Percentiles rank a stretch among this genome's conserved stretches.
These are phyloP conservation scores for Gymnothorax reevesii DNA, from an alignment of 2,797 vertebrate genomes.

Conservation along the genomic window DNA sequence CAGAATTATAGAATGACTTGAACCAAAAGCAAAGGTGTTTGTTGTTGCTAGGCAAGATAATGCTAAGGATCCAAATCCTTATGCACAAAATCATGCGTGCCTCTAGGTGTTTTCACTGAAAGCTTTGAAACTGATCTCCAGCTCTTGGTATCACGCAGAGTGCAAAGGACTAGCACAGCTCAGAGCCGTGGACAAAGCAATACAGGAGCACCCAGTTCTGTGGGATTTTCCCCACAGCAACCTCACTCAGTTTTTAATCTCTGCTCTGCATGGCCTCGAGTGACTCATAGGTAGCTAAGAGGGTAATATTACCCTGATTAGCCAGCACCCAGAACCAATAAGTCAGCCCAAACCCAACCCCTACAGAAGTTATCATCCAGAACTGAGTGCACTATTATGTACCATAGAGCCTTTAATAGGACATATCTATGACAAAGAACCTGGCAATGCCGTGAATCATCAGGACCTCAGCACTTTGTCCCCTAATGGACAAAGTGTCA, in stretches of 20 bases:
- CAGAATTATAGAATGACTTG: not conserved
- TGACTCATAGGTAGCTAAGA: not conserved
- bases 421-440: not conserved
- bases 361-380: not conserved
- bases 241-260: not conserved
- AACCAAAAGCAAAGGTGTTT: not conserved
- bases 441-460: not conserved
- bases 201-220: not conserved
- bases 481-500: conserved; percentile 11
- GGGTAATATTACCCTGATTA: not conserved
- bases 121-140: conserved; percentile 11
- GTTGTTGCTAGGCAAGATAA: not conserved
- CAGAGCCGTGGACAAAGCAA: not conserved
- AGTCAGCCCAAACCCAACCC: not conserved
- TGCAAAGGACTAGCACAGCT: not conserved
- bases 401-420: not conserved
- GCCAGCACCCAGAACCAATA: not conserved
- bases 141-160: not conserved
- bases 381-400: conserved; percentile 3
- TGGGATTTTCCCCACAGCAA: not conserved
- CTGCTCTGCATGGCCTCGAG: not conserved
- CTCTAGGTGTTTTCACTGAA: conserved; percentile 6
- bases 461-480: not conserved
- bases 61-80: not conserved
- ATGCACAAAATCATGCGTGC: not conserved